These are phyloP conservation scores for Corythaeola cristata DNA, from an alignment of 2,113 vertebrate species.

Conservation along the genomic window DNA sequence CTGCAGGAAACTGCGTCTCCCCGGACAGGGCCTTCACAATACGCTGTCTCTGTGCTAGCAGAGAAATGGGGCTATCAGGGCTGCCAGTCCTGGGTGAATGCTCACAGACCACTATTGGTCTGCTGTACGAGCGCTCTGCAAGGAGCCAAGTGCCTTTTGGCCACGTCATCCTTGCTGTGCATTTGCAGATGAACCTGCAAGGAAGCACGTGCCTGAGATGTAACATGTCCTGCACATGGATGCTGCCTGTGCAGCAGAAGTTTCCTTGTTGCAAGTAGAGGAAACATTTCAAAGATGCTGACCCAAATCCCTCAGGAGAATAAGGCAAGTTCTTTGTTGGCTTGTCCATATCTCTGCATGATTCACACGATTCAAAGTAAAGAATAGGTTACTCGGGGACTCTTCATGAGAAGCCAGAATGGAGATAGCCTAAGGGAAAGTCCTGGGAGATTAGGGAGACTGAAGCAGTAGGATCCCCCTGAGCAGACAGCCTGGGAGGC, in stretches of 20 bases:
- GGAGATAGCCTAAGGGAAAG: neutral
- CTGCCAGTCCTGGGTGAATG: neutral
- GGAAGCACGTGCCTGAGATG: neutral
- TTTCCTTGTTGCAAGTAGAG: neutral
- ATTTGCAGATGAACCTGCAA: neutral
- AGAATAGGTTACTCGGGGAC: neutral
- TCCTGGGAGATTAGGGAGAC: neutral
- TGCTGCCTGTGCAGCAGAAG: neutral
- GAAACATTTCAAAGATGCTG: neutral
- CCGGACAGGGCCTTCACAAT: neutral
- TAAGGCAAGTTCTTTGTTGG: neutral
- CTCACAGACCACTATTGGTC: neutral
- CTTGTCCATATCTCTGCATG: neutral
- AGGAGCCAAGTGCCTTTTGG: neutral
- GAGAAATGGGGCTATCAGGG: neutral
- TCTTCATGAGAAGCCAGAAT: neutral
- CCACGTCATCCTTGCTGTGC: neutral
- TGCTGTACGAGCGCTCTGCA: neutral
- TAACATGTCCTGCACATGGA: neutral
- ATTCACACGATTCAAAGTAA: neutral
- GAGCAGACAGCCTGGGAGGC: neutral
- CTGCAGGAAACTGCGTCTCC: neutral
- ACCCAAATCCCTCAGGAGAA: neutral
- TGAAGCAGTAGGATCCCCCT: neutral
- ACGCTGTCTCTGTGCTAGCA: neutral